A percentile compares a stretch with the other conserved stretches of the same genome.
Conservation (phyloP, 2,888 invertebrate genomes). For the Acleris sparsana region DNA sequence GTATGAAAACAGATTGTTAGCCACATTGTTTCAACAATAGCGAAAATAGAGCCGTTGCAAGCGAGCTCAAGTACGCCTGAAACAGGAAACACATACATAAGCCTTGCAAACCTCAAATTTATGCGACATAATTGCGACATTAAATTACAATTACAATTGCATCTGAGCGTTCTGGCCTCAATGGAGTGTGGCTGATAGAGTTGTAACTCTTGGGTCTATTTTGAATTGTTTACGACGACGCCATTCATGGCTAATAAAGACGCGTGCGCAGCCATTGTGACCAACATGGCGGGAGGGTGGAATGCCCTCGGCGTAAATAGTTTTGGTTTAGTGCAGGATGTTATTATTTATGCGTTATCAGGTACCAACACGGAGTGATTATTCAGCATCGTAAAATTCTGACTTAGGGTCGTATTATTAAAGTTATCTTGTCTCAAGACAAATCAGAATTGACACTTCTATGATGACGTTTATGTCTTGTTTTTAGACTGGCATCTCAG, state of each 20-base stretch:
- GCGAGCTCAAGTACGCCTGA: neutral
- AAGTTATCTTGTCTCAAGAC: too few species aligned
- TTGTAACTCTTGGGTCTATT: slow-evolving; percentile 56
- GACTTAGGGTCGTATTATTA: too few species aligned
- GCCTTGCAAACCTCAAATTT: slow-evolving; percentile 13
- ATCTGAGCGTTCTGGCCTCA: slow-evolving; percentile 10
- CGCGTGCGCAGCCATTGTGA: slow-evolving; percentile 58
- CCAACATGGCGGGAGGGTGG: slow-evolving; percentile 57
- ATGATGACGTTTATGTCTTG: too few species aligned
- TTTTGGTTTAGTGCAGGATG: slow-evolving; percentile 18
- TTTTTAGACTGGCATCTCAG: too few species aligned
- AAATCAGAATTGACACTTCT: too few species aligned
- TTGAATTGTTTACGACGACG: slow-evolving; percentile 67
- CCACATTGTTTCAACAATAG: too few species aligned
- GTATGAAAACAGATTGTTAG: too few species aligned
- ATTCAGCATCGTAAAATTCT: too few species aligned
- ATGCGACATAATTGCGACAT: slow-evolving; percentile 24
- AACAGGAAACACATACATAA: neutral
- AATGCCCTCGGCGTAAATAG: slow-evolving; percentile 55
- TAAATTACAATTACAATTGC: slow-evolving; percentile 32
- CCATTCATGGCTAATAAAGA: slow-evolving; percentile 70
- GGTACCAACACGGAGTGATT: neutral
- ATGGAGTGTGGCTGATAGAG: slow-evolving; percentile 33
- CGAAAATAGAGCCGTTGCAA: neutral
- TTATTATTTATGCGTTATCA: neutral